phyloP scores from a whole-genome alignment of 2,888 invertebrate species.

The Dryobotodes eremita region DNA sequence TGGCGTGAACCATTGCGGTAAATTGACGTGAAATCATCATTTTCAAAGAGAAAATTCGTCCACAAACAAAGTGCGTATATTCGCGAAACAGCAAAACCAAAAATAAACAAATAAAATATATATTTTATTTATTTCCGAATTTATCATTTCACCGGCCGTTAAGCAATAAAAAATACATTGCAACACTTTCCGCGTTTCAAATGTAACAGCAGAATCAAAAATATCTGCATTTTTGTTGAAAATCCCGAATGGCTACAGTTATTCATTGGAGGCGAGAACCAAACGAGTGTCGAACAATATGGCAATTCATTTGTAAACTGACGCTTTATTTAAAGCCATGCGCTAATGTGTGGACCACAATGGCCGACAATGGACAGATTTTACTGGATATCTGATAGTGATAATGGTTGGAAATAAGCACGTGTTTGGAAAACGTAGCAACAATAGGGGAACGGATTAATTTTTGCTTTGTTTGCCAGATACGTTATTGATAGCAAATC shows the following conservation, averaged over 20 bases:
- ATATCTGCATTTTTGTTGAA: constrained; percentile 52
- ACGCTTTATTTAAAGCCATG: constrained; percentile 61
- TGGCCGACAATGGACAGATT: constrained; percentile 52
- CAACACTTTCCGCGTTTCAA: constrained; percentile 26
- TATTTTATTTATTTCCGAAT: constrained; percentile 28
- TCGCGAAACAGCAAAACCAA: not conserved
- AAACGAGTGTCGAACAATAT: constrained; percentile 59
- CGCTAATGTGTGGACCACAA: constrained; percentile 52
- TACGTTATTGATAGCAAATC: constrained; percentile 25
- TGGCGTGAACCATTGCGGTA: not conserved
- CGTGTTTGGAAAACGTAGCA: constrained; percentile 21
- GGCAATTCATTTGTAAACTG: constrained; percentile 65
- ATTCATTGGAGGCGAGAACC: constrained; percentile 33
- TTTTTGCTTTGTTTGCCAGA: constrained; percentile 53
- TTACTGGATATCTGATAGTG: constrained; percentile 54
- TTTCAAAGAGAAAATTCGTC: not conserved
- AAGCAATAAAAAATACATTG: constrained; percentile 41
- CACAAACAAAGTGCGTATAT: not conserved
- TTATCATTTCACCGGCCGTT: constrained; percentile 26
- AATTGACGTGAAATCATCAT: not conserved
- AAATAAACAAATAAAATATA: not conserved
- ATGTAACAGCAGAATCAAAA: constrained; percentile 50
- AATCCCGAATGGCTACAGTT: constrained; percentile 32
- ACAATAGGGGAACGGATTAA: constrained; percentile 32
- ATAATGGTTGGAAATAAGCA: constrained; percentile 46